Percentiles rank a stretch among this genome's conserved stretches.
phyloP scores from a whole-genome alignment of 2,888 invertebrate genomes.

The Xestoiulus laeticollis region DNA sequence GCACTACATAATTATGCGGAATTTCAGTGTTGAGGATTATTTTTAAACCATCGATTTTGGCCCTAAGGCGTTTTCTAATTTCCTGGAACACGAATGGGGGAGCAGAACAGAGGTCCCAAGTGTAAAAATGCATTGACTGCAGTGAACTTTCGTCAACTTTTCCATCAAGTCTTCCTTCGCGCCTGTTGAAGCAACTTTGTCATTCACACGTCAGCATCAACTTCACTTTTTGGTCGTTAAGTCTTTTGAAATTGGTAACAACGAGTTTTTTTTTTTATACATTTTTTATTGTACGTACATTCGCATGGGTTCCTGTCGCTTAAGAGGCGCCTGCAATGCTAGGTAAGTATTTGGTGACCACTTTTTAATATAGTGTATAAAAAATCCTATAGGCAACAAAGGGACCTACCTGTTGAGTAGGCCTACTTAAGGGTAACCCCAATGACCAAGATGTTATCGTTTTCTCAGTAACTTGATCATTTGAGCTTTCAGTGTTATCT shows the following conservation, averaged over 20 bases:
- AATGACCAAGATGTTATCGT: not conserved
- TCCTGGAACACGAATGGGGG: not conserved
- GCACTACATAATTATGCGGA: not conserved
- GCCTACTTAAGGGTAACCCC: slow-evolving; percentile 17
- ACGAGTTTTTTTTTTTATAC: not conserved
- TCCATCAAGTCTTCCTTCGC: not conserved
- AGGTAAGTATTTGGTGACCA: slow-evolving; percentile 45
- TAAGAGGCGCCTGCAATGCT: slow-evolving; percentile 45
- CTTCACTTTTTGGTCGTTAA: slow-evolving; percentile 7
- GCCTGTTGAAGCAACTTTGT: not conserved
- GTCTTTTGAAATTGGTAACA: slow-evolving; percentile 35
- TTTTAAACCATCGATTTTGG: not conserved
- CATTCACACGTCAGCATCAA: not conserved
- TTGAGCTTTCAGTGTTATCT: not conserved
- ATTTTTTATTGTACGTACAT: not conserved
- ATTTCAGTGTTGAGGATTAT: not conserved
- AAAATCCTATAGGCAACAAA: not conserved
- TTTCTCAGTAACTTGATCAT: slow-evolving; percentile 41
- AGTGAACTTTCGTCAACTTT: slow-evolving; percentile 4
- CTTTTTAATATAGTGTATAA: slow-evolving; percentile 24
- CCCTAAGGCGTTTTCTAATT: not conserved
- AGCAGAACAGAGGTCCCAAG: not conserved
- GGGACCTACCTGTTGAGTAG: slow-evolving; percentile 41
- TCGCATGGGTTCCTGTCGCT: slow-evolving; percentile 2
- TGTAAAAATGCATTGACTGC: not conserved